A percentile compares a stretch with the other conserved stretches of the same genome.
Evolutionary conservation across 1,140 invertebrate genomes (phyloP).

Genomic region (Ceratoteleas bidentatus): DNA sequence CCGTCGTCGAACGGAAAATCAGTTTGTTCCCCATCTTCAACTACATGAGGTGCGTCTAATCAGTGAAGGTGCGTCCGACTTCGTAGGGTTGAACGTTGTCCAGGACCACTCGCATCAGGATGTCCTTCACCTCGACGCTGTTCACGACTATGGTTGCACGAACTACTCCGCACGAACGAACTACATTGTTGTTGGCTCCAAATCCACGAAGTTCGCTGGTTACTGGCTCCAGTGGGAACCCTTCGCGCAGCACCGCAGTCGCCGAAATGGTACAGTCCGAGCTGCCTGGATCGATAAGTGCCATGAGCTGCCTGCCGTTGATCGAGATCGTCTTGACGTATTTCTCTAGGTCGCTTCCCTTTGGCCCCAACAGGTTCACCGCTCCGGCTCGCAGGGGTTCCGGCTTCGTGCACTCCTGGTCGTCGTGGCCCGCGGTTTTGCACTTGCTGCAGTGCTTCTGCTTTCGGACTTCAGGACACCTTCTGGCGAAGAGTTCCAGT

Average conservation of each 20-base stretch:
- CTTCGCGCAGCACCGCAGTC: background rate
- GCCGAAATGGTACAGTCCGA: conserved; percentile 1
- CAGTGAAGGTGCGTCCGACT: background rate
- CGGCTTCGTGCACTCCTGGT: too few species aligned
- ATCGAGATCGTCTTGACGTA: too few species aligned
- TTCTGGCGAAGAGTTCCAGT: too few species aligned
- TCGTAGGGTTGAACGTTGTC: background rate
- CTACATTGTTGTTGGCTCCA: background rate
- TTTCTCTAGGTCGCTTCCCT: too few species aligned
- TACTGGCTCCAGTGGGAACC: background rate
- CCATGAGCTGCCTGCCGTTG: too few species aligned
- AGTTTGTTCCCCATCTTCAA: background rate
- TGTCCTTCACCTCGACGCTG: background rate
- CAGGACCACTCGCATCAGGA: background rate
- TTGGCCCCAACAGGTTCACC: too few species aligned
- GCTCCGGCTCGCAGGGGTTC: too few species aligned
- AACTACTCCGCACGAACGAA: background rate
- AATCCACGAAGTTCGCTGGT: background rate
- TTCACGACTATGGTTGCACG: background rate
- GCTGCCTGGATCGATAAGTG: too few species aligned
- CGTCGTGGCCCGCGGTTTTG: too few species aligned
- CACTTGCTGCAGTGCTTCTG: too few species aligned
- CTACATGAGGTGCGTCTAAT: background rate
- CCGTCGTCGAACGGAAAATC: too few species aligned
- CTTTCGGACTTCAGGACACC: too few species aligned